A percentile compares a stretch with the other conserved stretches of the same genome.
phyloP scores from a whole-genome alignment of 2,113 vertebrate species.

The Cynocephalus volans region DNA sequence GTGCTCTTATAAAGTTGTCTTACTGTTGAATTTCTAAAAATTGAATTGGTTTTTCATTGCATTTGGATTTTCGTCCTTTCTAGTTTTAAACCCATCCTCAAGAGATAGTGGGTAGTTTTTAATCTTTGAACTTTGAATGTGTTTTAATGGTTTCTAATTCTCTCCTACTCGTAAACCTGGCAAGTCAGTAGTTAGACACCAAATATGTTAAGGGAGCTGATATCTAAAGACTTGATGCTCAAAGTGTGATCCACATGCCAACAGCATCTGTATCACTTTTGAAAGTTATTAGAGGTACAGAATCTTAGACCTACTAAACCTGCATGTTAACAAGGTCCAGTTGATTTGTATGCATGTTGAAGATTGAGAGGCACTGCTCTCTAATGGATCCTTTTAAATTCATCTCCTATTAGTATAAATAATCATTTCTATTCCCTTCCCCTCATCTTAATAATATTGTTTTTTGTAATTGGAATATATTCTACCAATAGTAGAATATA shows the following conservation, averaged over 20 bases:
- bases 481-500: slow-evolving; percentile 37
- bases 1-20: slow-evolving; percentile 10
- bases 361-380: slow-evolving; percentile 1
- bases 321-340: slow-evolving; percentile 39
- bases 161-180: neutral
- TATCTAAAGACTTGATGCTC: neutral
- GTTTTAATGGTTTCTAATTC: slow-evolving; percentile 59
- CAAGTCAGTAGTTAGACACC: slow-evolving; percentile 19
- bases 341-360: slow-evolving; percentile 29
- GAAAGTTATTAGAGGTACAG: neutral
- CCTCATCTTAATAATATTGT: neutral
- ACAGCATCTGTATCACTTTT: neutral
- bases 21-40: slow-evolving; percentile 20
- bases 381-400: slow-evolving; percentile 59
- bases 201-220: slow-evolving; percentile 19
- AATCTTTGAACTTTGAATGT: slow-evolving; percentile 40
- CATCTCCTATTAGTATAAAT: neutral
- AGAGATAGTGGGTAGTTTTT: slow-evolving; percentile 62
- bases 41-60: slow-evolving; percentile 52
- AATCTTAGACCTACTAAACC: slow-evolving; percentile 46
- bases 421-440: slow-evolving; percentile 6
- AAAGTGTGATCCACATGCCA: neutral
- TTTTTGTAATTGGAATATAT: slow-evolving; percentile 47
- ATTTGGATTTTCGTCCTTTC: slow-evolving; percentile 41
- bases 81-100: slow-evolving; percentile 54